A percentile compares a stretch with the other conserved stretches of the same genome.
These are phyloP conservation scores for Cassiopea andromeda DNA, from an alignment of 30 jellyfish, hydroid and myxozoan species.

Conservation along the genomic window DNA sequence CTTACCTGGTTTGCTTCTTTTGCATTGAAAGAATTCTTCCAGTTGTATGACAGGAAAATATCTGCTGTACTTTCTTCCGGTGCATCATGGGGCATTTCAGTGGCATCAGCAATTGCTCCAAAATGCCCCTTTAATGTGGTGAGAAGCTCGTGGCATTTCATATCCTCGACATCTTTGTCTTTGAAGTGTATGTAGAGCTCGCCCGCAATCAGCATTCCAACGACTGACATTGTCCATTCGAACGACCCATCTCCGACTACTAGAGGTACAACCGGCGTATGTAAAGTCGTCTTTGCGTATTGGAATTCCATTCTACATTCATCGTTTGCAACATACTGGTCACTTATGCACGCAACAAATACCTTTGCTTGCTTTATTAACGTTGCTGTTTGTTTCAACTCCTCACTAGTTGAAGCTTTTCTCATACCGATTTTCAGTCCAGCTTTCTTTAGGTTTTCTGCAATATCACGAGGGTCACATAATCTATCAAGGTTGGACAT, in stretches of 20 bases:
- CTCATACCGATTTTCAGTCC: conserved; percentile 70
- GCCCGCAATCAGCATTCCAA: conserved; percentile 84
- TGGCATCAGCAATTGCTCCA: conserved; percentile 30
- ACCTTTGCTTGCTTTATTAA: conserved; percentile 79
- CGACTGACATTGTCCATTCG: conserved; percentile 82
- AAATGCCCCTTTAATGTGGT: conserved; percentile 52
- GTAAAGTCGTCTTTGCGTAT: conserved; percentile 68
- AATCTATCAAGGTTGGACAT: conserved; percentile 30
- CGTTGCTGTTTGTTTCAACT: conserved; percentile 57
- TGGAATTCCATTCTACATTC: conserved; percentile 89
- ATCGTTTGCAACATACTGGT: conserved; percentile 71
- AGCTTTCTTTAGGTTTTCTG: conserved; percentile 21
- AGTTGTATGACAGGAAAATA: conserved; percentile 76
- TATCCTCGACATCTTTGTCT: conserved; percentile 62
- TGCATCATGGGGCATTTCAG: conserved; percentile 16
- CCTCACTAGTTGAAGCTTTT: conserved; percentile 31
- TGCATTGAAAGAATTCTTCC: conserved; percentile 80
- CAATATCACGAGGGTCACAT: conserved; percentile 76
- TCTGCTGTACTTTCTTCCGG: conserved; percentile 55
- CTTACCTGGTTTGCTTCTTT: conserved; percentile 47
- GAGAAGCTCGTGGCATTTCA: conserved; percentile 52
- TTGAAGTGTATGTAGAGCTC: conserved; percentile 82
- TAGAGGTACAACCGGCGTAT: conserved; percentile 78
- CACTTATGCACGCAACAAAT: conserved; percentile 89
- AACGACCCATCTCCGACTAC: conserved; percentile 88